Evolutionary conservation across 2,797 vertebrate genomes (phyloP).

Genomic region (Nothura maculosa): DNA sequence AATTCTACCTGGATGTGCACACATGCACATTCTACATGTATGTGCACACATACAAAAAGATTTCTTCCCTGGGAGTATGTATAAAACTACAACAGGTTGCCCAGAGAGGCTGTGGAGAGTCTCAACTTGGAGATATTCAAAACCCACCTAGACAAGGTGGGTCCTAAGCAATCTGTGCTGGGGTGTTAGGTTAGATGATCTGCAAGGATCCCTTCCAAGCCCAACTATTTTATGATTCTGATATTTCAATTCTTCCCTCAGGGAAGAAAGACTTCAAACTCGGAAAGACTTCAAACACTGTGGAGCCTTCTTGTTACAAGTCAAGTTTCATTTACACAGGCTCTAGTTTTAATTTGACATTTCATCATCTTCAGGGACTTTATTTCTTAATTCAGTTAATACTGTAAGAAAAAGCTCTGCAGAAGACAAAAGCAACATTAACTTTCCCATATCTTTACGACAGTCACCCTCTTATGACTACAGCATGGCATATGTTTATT

Average conservation of each 20-base stretch:
- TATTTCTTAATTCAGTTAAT: neutral
- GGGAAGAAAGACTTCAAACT: no score
- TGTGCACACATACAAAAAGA: no score
- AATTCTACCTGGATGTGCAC: neutral
- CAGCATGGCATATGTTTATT: neutral
- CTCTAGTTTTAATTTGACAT: neutral
- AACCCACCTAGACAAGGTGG: neutral
- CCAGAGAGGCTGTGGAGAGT: neutral
- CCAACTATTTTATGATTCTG: neutral
- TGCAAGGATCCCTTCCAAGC: neutral
- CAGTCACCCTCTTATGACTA: neutral
- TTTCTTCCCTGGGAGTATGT: neutral
- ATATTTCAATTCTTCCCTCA: neutral
- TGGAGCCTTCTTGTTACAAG: no score
- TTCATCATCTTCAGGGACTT: neutral
- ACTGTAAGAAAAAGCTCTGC: neutral
- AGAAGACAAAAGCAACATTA: neutral
- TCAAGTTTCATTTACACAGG: accelerated
- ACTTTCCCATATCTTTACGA: neutral
- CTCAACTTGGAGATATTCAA: neutral
- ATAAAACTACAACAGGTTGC: neutral
- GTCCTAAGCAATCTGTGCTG: neutral
- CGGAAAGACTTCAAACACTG: neutral
- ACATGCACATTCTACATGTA: neutral
- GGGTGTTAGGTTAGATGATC: neutral